phyloP scores from a whole-genome alignment of 2,797 vertebrate species.

The Thaleichthys pacificus region DNA sequence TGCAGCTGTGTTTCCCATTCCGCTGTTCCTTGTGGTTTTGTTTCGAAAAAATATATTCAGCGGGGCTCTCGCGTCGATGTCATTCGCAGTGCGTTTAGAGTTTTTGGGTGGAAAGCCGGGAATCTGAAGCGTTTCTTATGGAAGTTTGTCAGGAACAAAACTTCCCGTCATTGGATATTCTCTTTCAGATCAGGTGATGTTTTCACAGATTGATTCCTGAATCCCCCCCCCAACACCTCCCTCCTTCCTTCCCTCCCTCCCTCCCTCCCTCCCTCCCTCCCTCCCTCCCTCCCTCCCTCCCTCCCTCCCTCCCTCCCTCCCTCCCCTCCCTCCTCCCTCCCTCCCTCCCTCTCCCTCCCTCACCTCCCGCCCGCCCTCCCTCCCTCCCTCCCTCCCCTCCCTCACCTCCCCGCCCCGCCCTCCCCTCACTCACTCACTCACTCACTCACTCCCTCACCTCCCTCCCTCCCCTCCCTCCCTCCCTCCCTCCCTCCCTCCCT shows the following conservation, averaged over 20 bases:
- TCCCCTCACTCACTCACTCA: neutral
- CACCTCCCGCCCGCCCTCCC: neutral
- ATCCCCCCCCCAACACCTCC: constrained; percentile 31
- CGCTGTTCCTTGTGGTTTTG: neutral
- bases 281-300: constrained; percentile 5
- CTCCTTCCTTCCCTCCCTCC: neutral
- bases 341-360: constrained; percentile 3
- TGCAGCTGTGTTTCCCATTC: neutral
- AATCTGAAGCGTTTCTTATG: neutral
- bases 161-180: neutral
- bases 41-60: no score
- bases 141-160: neutral
- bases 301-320: constrained; percentile 21
- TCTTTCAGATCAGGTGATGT: constrained; percentile 1
- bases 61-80: neutral
- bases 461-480: neutral
- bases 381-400: constrained; percentile 8
- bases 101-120: neutral
- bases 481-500: constrained; percentile 5
- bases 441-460: neutral
- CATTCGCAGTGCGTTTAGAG: neutral
- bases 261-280: constrained; percentile 6
- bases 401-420: neutral
- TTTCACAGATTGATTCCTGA: neutral
- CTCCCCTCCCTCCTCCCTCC: constrained; percentile 6